phyloP scores from a whole-genome alignment of 2,888 invertebrate species.

The Callyntrura sp. region DNA sequence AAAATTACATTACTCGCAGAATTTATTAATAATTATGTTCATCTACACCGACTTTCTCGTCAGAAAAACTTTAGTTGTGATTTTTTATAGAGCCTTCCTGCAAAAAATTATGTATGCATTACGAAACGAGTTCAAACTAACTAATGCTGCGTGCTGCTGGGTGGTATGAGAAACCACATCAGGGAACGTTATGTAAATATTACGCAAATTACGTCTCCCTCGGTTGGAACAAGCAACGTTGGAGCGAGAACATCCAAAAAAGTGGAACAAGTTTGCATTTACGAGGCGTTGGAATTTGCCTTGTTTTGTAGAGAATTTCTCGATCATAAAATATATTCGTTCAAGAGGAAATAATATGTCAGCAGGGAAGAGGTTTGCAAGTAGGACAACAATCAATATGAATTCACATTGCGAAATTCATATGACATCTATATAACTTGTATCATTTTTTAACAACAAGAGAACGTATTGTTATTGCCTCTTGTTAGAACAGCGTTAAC shows the following conservation, averaged over 20 bases:
- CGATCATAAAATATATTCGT: background rate
- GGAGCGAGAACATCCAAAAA: slow-evolving; percentile 7
- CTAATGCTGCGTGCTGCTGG: no score
- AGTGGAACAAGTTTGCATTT: background rate
- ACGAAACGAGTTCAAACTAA: no score
- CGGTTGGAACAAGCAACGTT: background rate
- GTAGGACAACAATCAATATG: background rate
- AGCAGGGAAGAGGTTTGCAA: background rate
- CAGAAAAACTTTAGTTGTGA: no score
- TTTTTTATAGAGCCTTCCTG: no score
- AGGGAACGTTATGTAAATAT: slow-evolving; percentile 4
- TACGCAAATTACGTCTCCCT: slow-evolving; percentile 39
- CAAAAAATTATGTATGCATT: no score
- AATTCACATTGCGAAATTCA: no score
- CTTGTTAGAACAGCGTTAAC: background rate
- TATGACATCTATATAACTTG: background rate
- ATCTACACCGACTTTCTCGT: background rate
- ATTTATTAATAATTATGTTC: slow-evolving; percentile 51
- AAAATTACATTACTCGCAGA: slow-evolving; percentile 53
- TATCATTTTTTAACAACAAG: background rate
- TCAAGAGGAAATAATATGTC: background rate
- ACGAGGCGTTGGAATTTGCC: background rate
- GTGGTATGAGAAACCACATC: background rate
- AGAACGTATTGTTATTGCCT: background rate
- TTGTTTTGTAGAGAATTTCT: background rate